These are phyloP conservation scores for Synanthedon vespiformis DNA, from an alignment of 2,888 invertebrate species.

Conservation along the genomic window DNA sequence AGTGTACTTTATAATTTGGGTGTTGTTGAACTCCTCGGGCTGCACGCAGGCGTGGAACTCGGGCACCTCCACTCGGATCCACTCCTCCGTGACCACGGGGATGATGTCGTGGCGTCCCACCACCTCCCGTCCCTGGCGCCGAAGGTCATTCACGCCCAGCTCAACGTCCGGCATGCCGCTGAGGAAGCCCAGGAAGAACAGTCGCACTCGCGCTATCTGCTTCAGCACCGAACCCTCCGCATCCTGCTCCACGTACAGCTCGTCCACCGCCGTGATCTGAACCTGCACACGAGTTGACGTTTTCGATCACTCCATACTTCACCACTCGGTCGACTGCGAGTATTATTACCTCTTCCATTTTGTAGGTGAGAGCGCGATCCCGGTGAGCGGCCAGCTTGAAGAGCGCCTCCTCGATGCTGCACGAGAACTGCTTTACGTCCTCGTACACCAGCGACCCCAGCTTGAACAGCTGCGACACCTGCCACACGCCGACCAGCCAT, in stretches of 20 bases:
- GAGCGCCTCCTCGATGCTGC: conserved; percentile 92
- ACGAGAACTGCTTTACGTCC: conserved; percentile 92
- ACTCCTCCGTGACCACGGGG: conserved; percentile 98
- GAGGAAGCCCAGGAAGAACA: conserved; percentile 96
- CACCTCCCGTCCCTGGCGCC: conserved; percentile 98
- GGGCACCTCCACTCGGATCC: conserved; percentile 95
- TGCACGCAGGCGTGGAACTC: conserved; percentile 96
- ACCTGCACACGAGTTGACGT: conserved; percentile 52
- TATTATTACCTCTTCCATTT: conserved; percentile 84
- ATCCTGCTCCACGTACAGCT: conserved; percentile 90
- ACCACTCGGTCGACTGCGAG: neutral
- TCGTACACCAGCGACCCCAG: conserved; percentile 90
- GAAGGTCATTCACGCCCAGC: conserved; percentile 96
- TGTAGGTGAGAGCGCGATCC: conserved; percentile 90
- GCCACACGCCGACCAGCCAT: conserved; percentile 6
- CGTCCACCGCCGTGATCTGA: conserved; percentile 93
- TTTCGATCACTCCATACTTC: no score
- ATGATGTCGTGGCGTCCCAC: conserved; percentile 99
- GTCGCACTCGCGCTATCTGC: conserved; percentile 93
- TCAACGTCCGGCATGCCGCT: conserved; percentile 97
- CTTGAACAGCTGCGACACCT: conserved; percentile 95
- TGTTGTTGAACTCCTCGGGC: conserved; percentile 87
- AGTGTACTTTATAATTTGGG: conserved; percentile 85
- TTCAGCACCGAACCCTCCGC: conserved; percentile 84
- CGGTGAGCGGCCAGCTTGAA: conserved; percentile 87